These are phyloP conservation scores for Myrmophylax atrothorax DNA, from an alignment of 2,113 vertebrate species.

Conservation along the genomic window DNA sequence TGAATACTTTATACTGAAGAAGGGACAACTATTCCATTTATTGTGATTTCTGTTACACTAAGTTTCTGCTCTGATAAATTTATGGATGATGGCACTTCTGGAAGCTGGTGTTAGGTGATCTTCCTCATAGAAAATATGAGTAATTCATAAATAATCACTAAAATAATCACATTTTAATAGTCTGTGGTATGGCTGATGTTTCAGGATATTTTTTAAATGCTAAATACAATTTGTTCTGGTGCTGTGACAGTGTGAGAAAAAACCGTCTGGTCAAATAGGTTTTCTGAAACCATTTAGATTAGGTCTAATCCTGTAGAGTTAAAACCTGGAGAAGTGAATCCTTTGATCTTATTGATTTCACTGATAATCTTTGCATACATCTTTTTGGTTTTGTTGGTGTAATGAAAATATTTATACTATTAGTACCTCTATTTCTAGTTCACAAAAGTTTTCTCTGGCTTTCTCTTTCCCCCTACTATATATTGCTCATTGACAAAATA, in stretches of 20 bases:
- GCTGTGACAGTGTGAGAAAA: background rate
- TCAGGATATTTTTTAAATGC: background rate
- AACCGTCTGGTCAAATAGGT: background rate
- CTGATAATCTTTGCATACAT: background rate
- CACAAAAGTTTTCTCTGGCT: background rate
- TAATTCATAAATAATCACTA: background rate
- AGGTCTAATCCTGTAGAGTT: background rate
- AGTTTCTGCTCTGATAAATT: background rate
- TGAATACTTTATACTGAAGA: background rate
- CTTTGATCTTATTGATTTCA: background rate
- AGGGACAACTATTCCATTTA: background rate
- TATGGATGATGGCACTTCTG: background rate
- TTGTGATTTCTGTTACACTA: background rate
- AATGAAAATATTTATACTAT: background rate
- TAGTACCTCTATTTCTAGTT: background rate
- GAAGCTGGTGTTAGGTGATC: background rate
- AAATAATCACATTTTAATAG: background rate
- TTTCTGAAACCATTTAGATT: background rate
- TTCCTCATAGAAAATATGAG: background rate
- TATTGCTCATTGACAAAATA: background rate
- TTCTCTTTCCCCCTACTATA: fast-evolving
- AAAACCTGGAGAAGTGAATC: background rate
- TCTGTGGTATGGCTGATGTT: background rate
- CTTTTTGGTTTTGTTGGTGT: background rate
- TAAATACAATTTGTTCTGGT: background rate